phyloP scores from a whole-genome alignment of 1,140 invertebrate species.

The Drosophila parvula region DNA sequence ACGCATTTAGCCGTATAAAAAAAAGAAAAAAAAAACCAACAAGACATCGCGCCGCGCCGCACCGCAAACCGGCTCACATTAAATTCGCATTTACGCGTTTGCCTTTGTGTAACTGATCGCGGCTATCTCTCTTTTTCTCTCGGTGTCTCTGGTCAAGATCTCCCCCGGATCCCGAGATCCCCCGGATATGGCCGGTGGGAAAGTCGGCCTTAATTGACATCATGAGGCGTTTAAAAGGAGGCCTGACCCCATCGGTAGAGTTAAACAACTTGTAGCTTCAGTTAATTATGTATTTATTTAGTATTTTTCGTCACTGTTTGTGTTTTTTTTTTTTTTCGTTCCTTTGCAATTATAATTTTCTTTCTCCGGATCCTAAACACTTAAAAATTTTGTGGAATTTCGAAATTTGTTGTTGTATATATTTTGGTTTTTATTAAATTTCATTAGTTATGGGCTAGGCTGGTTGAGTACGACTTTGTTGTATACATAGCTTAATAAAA shows the following conservation, averaged over 20 bases:
- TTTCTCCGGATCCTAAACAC: constrained; percentile 35
- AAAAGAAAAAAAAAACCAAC: constrained; percentile 80
- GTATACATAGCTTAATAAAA: constrained; percentile 57
- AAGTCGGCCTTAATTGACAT: constrained; percentile 75
- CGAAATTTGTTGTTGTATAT: constrained; percentile 36
- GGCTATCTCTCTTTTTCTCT: constrained; percentile 10
- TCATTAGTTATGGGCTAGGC: constrained; percentile 72
- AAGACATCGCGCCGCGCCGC: constrained; percentile 38
- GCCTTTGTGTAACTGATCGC: constrained; percentile 74
- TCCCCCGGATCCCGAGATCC: constrained; percentile 1
- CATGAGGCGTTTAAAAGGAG: constrained; percentile 56
- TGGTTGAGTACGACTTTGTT: constrained; percentile 41
- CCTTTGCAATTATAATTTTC: constrained; percentile 41
- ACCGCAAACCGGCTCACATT: constrained; percentile 70
- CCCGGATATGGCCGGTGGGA: constrained; percentile 55
- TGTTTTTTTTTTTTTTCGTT: constrained; percentile 14
- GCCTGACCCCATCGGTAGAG: constrained; percentile 45
- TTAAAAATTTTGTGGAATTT: constrained; percentile 50
- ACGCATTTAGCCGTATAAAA: constrained; percentile 81
- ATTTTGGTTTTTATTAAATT: constrained; percentile 62
- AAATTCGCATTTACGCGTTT: constrained; percentile 59
- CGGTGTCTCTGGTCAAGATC: constrained; percentile 2
- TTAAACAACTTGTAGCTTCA: constrained; percentile 53
- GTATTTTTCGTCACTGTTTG: constrained; percentile 57
- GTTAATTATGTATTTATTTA: constrained; percentile 80